Percentiles rank a stretch among this genome's conserved stretches.
Conservation (phyloP, 2,797 vertebrate genomes). For the Percopsis omiscomaycus region DNA sequence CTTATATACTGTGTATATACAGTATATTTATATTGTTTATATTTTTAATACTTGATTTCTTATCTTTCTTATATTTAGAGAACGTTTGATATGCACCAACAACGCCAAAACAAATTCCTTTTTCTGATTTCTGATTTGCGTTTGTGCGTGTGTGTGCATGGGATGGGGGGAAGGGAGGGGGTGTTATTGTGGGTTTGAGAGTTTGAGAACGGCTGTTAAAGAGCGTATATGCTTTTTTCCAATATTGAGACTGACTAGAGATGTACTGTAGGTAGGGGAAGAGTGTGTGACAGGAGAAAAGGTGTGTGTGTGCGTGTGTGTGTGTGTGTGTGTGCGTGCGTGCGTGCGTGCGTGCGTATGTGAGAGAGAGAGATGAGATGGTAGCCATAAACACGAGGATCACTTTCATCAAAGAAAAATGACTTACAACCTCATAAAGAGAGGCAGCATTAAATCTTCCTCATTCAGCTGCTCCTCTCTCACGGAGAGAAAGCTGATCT, state of each 20-base stretch:
- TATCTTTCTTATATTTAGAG: too few species aligned
- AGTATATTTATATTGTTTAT: too few species aligned
- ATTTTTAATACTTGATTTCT: too few species aligned
- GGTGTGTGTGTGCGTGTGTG: conserved; percentile 2
- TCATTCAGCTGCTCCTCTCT: neutral
- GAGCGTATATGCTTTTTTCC: too few species aligned
- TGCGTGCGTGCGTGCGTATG: conserved; percentile 8
- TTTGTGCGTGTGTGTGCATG: too few species aligned
- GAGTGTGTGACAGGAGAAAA: neutral
- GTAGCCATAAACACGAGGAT: conserved; percentile 39
- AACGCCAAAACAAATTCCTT: too few species aligned
- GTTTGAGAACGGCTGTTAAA: too few species aligned
- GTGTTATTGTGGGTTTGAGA: neutral
- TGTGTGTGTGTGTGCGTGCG: conserved; percentile 11
- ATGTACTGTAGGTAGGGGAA: neutral
- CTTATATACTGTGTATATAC: too few species aligned
- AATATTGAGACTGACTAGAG: neutral
- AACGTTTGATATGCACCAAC: too few species aligned
- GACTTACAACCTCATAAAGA: conserved; percentile 57
- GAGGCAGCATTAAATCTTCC: conserved; percentile 37
- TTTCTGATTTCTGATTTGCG: too few species aligned
- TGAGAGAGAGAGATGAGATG: conserved; percentile 18
- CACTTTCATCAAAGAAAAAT: conserved; percentile 47
- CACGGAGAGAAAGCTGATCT: neutral
- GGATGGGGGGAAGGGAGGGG: neutral